Base-by-base conservation (phyloP, 2,113 vertebrate species). In the Xiphophorus maculatus region DNA sequence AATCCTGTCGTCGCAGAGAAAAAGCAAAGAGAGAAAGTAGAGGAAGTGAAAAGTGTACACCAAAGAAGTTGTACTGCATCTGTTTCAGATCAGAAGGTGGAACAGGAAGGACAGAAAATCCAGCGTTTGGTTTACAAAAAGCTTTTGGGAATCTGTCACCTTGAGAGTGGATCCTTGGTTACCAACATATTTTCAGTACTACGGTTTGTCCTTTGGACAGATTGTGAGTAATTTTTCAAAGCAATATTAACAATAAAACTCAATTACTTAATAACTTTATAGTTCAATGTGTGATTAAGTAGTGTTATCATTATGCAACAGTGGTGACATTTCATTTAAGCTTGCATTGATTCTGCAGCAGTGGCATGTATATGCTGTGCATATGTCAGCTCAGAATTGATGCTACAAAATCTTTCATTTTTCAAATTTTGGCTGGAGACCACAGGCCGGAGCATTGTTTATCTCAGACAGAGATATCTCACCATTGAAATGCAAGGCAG, bases 61-160 rank as follows among this genome's bases (percentile, higher is more conserved):
- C 22, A n/a, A n/a, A 58, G 61, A 22, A 42, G 66, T 58, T 65
- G 51, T 2, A 2, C 17, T 30, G 25, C 13, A 66, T 71, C 75
- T 77, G 63, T 71, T 70, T 44, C 19, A 11, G 42, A 51, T 78
- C 51, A 83, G 76, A 66, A 30, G n/a, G 58, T 17, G 42, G 62
- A 33, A 7, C 29, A 71, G 66, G 48, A 76, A 79, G n/a, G 12
- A 66, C 22, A 27, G 61, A 5, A 35, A 67, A 74, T 22, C 40
- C 17, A 22, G 60, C n/a, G 65, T n/a, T 29, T 66, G 17, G 19
- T 29, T 79, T 64, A 30, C 42, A 76, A 11, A 17, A 48, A 48
- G 44, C 1, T 17, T 4, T 48, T 48, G 44, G 14, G 44, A 48
- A 48, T 19, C 17, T 48, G 44, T 19, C 44, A 48, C 44, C 14